phyloP scores from a whole-genome alignment of 2,888 invertebrate species.

The Hymenopus coronatus region DNA sequence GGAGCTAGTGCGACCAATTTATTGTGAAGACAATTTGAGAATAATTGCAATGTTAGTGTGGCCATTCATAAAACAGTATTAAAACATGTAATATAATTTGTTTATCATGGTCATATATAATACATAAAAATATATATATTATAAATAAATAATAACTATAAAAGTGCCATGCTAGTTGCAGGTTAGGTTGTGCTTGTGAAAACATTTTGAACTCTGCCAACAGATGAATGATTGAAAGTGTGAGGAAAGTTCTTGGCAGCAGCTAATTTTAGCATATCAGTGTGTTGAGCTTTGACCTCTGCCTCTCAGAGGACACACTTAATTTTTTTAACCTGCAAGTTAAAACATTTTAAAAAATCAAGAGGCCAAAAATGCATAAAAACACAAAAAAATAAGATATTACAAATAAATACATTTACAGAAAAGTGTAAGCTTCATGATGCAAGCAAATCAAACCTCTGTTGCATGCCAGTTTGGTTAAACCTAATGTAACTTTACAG shows the following conservation, averaged over 20 bases:
- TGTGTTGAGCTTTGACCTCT: slow-evolving; percentile 38
- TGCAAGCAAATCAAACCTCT: slow-evolving; percentile 14
- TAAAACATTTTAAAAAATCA: background rate
- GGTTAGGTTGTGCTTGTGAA: slow-evolving; percentile 18
- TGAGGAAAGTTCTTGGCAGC: slow-evolving; percentile 2
- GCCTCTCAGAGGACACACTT: slow-evolving; percentile 15
- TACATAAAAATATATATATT: background rate
- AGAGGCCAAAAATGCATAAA: background rate
- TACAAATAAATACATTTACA: slow-evolving; percentile 9
- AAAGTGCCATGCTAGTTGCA: slow-evolving; percentile 23
- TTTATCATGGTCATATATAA: slow-evolving; percentile 13
- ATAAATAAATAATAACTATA: background rate
- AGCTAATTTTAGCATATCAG: slow-evolving; percentile 46
- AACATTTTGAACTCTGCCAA: slow-evolving; percentile 10
- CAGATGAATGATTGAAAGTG: slow-evolving; percentile 7
- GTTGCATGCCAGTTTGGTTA: slow-evolving; percentile 19
- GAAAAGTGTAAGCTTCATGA: slow-evolving; percentile 9
- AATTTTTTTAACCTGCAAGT: slow-evolving; percentile 7
- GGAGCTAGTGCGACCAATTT: slow-evolving; percentile 13
- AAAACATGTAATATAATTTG: slow-evolving; percentile 8
- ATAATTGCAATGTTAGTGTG: slow-evolving; percentile 14
- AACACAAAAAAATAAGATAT: slow-evolving; percentile 12
- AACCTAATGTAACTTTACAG: background rate
- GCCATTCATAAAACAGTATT: slow-evolving; percentile 22
- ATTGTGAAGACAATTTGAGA: background rate